phyloP scores from a whole-genome alignment of 2,888 invertebrate species.

The Plusia festucae region DNA sequence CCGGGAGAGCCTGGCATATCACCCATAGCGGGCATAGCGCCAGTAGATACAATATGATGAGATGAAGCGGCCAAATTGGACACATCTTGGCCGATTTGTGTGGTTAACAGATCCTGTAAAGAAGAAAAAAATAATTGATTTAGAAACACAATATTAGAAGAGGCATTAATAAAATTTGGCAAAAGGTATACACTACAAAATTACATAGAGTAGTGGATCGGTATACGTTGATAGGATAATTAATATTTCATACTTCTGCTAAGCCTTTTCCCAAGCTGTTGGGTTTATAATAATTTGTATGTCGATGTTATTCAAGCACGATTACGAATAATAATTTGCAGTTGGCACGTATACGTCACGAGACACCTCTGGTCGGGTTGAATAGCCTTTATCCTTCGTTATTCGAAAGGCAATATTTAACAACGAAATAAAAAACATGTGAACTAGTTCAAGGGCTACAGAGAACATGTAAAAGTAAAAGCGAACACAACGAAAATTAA shows the following conservation, averaged over 20 bases:
- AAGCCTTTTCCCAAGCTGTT: too few relatives aligned
- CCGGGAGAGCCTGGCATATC: slow-evolving; percentile 82
- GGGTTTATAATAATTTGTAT: too few relatives aligned
- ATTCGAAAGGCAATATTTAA: background rate
- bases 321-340: background rate
- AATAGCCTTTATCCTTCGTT: background rate
- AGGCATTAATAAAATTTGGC: too few relatives aligned
- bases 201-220: too few relatives aligned
- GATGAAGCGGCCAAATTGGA: slow-evolving; percentile 90
- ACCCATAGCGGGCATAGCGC: slow-evolving; percentile 88
- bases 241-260: too few relatives aligned
- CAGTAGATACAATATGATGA: slow-evolving; percentile 88
- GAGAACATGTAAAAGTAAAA: background rate
- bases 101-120: slow-evolving; percentile 46
- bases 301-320: too few relatives aligned
- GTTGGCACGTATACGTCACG: too few relatives aligned
- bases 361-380: too few relatives aligned
- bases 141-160: too few relatives aligned
- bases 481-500: too few relatives aligned
- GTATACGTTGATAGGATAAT: too few relatives aligned
- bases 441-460: slow-evolving; percentile 1
- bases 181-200: too few relatives aligned
- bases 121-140: slow-evolving; percentile 11
- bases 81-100: slow-evolving; percentile 82
- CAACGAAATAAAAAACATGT: background rate